Base-by-base conservation (phyloP, 2,113 vertebrate species). In the Hystrix cristata region DNA sequence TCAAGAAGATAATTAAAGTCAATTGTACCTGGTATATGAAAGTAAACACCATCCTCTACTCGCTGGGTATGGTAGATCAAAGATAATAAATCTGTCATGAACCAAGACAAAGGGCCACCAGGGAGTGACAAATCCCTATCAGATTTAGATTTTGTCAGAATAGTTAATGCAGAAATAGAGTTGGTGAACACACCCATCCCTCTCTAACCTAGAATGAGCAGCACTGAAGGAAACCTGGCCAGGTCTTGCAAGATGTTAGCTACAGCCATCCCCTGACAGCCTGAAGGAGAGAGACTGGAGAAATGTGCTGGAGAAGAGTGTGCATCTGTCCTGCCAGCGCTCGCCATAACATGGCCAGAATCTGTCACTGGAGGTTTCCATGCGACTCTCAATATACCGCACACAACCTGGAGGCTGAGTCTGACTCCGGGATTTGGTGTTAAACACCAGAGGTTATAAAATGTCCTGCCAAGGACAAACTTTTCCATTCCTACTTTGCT, bases 81-180 rank as follows among this genome's bases (percentile, higher is more conserved):
- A 91, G 85, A 96, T 64, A 93, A 96, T 96, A 98, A 96, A 93
- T 34, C 89, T 94, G 79, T 97, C 97, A 93, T 89, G 76, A 96
- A 87, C 55, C 64, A 95, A 97, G 80, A 95, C 72, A 94, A 95
- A 95, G 51, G 31, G 76, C 78, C 94, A 92, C 92, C 74, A 88
- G 90, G 92, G 74, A 96, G 53, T 81, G 53, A 91, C 76, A 87
- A 65, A 94, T 57, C 4, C 34, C 64, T 95, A 65, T 90, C 87
- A 31, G 62, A 92, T 94, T 96, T 34, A 53, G 55, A 78, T 90
- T 88, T 79, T 87, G 74, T 91, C 87, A 94, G 74, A 87, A 85
- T 2, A 5, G 55, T 69, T 81, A 81, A 34, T 62, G 84, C 57
- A 65, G 86, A 81, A 78, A 62, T 1, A 80, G 34, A 43, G 29